These are phyloP conservation scores for Ophion ellenae DNA, from an alignment of 2,888 invertebrate genomes.

Conservation along the genomic window DNA sequence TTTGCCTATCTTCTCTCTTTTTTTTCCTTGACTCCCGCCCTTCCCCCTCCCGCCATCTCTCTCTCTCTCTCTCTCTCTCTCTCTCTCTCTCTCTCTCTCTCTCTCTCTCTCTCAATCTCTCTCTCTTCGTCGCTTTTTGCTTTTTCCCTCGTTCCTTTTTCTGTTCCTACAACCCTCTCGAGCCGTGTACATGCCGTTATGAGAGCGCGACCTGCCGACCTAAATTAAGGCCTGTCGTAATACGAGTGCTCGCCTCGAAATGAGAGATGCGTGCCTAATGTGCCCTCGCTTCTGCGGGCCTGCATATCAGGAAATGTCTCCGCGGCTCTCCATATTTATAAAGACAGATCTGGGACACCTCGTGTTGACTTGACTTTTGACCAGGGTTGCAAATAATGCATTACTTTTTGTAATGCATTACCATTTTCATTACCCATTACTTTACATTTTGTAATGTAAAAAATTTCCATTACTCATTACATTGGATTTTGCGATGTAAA, in stretches of 20 bases:
- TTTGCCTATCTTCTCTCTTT: background rate
- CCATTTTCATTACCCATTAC: no score
- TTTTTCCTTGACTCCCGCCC: background rate
- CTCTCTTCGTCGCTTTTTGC: slow-evolving; percentile 5
- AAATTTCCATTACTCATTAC: no score
- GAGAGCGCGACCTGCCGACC: slow-evolving; percentile 50
- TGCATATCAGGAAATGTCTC: background rate
- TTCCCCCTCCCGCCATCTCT: background rate
- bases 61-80: slow-evolving; percentile 1
- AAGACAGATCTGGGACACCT: background rate
- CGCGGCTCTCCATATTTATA: background rate
- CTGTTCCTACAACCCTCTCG: slow-evolving; percentile 13
- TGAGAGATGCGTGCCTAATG: slow-evolving; percentile 47
- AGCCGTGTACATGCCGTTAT: slow-evolving; percentile 34
- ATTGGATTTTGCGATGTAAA: no score
- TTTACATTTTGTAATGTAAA: no score
- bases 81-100: no score
- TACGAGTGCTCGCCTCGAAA: slow-evolving; percentile 52
- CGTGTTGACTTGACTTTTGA: background rate
- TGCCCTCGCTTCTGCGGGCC: slow-evolving; percentile 8
- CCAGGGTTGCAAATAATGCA: no score
- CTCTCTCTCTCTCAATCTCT: no score
- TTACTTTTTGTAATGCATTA: no score
- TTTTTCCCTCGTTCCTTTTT: slow-evolving; percentile 13
- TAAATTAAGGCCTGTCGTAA: slow-evolving; percentile 57